phyloP scores from a whole-genome alignment of 2,888 invertebrate genomes.

The Cantharis lateralis region DNA sequence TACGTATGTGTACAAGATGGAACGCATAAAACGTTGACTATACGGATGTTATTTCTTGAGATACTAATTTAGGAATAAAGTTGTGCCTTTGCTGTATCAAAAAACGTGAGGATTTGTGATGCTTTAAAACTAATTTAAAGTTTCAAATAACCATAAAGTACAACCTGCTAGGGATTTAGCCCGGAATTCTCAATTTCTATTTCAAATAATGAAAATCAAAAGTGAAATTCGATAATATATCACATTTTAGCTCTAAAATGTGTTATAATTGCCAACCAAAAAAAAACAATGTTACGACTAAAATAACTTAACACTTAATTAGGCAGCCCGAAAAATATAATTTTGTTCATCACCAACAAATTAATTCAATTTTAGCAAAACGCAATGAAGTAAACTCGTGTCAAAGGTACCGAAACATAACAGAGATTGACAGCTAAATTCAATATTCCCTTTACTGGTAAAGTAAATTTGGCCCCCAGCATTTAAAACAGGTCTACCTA shows the following conservation, averaged over 20 bases:
- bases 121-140: background rate
- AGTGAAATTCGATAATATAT: background rate
- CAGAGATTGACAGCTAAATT: slow-evolving; percentile 14
- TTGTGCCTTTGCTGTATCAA: background rate
- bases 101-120: background rate
- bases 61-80: background rate
- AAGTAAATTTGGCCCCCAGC: slow-evolving; percentile 7
- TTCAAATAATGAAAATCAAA: too few relatives aligned
- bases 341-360: background rate
- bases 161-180: background rate
- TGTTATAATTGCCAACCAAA: background rate
- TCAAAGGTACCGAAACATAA: slow-evolving; percentile 7
- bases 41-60: slow-evolving; percentile 4
- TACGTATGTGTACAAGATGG: slow-evolving; percentile 22
- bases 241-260: too few relatives aligned
- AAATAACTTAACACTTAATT: background rate
- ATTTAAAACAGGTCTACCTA: slow-evolving; percentile 10
- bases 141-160: background rate
- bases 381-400: slow-evolving; percentile 8
- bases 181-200: background rate
- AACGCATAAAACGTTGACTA: slow-evolving; percentile 11
- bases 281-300: background rate
- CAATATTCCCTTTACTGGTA: slow-evolving; percentile 10
- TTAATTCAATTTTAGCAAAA: slow-evolving; percentile 6
- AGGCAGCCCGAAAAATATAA: background rate